These are phyloP conservation scores for Crax fasciolata DNA, from an alignment of 2,797 vertebrate genomes.

Conservation along the genomic window DNA sequence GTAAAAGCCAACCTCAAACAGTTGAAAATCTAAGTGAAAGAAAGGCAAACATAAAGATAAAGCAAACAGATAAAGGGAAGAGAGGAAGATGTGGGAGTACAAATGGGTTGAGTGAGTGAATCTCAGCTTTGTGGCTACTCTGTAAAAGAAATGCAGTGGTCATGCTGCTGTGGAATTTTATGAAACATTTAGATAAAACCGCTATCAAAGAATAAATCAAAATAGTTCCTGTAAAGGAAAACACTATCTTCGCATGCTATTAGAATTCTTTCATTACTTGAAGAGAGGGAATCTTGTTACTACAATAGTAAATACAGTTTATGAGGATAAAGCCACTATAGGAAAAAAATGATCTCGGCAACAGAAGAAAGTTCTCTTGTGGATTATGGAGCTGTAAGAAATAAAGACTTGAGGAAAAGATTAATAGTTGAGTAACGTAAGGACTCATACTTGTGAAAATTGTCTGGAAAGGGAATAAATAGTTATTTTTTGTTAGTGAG, in stretches of 20 bases:
- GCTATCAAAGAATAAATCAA: slow-evolving; percentile 49
- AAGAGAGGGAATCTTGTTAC: slow-evolving; percentile 16
- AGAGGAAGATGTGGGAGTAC: slow-evolving; percentile 7
- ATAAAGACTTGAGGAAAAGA: slow-evolving; percentile 27
- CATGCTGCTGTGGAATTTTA: slow-evolving; percentile 22
- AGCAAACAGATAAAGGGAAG: slow-evolving; percentile 49
- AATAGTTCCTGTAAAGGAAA: slow-evolving; percentile 42
- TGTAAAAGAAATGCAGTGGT: neutral
- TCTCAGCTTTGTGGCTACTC: slow-evolving; percentile 28
- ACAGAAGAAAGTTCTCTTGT: neutral
- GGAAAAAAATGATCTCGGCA: neutral
- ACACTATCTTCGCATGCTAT: slow-evolving; percentile 21
- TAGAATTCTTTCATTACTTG: slow-evolving; percentile 48
- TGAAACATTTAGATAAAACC: slow-evolving; percentile 10
- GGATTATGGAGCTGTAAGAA: slow-evolving; percentile 44
- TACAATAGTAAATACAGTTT: slow-evolving; percentile 35
- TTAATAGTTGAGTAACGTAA: slow-evolving; percentile 21
- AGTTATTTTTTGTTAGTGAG: neutral
- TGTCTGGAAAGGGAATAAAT: slow-evolving; percentile 23
- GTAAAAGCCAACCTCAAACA: slow-evolving; percentile 47
- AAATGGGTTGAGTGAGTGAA: slow-evolving; percentile 25
- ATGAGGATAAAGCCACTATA: slow-evolving; percentile 35
- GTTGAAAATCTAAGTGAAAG: slow-evolving; percentile 52
- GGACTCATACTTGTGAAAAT: slow-evolving; percentile 13
- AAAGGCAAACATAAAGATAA: slow-evolving; percentile 59